Evolutionary conservation across 2,888 invertebrate genomes (phyloP), one percentile per base, ranked within the genome.

Genomic region (Ectemnius cavifrons): DNA sequence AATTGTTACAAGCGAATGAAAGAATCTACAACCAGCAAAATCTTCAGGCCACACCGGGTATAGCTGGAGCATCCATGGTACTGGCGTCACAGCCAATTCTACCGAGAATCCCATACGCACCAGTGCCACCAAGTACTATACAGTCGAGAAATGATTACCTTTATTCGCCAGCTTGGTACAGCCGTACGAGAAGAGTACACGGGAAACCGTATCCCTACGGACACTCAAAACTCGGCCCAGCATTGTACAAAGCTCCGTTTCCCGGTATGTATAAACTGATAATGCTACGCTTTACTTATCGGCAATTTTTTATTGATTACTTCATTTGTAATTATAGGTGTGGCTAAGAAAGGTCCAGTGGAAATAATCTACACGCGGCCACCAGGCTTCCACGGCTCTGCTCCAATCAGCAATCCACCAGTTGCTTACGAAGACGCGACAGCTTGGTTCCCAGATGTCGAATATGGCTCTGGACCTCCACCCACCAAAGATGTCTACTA

Each of bases 361-460:
- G 89, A 89, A 67, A 71, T 89, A 16, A 89, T 89, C 20, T 89
- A 89, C 70, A 88, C 89, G 8, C 86, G 81, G 63, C 89, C 89
- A 58, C 86, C 87, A 2, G 85, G 85, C n/a, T 82, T 81, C 16
- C 73, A 80, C 5, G 74, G 79, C 0, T 79, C 85, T 4, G 70
- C 80, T 0, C 58, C 46, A 1, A 56, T 84, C 18, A 71, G 63
- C 65, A 82, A 81, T 59, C 76, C 81, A 8, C 81, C 86, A 0
- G 72, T 79, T 52, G 78, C 81, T 0, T 87, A 87, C 61, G 87
- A 88, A 61, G 86, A 86, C 16, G 84, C 87, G 0, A 75, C 81
- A 23, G 71, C 85, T 3, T 87, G 86, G 86, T 87, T 85, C 61
- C 85, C 88, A 0, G 87, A 87, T 16, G 68, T 62, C 14, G 72